A percentile compares a stretch with the other conserved stretches of the same genome.
phyloP scores from a whole-genome alignment of 2,888 invertebrate species.

The Cremastinae sp. region DNA sequence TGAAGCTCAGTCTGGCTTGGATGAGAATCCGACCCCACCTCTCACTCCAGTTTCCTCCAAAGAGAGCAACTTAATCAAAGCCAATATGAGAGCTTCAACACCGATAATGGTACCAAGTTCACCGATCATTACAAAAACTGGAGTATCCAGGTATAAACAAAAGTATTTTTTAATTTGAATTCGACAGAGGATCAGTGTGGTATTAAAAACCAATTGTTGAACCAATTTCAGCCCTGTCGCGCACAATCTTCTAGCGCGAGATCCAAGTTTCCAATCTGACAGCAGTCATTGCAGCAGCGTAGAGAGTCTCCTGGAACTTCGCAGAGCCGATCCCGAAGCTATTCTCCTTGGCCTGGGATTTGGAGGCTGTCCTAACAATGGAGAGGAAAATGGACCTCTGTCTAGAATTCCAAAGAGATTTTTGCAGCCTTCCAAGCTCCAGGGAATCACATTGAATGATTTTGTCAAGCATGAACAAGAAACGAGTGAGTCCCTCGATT shows the following conservation, averaged over 20 bases:
- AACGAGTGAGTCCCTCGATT: conserved; percentile 87
- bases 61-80: conserved; percentile 64
- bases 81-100: conserved; percentile 75
- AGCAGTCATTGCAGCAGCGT: conserved; percentile 89
- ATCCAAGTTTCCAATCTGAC: conserved; percentile 79
- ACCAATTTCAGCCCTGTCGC: conserved; percentile 64
- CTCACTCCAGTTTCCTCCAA: conserved; percentile 52
- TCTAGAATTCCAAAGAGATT: conserved; percentile 92
- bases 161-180: conserved; percentile 4
- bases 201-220: not conserved
- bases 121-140: conserved; percentile 69
- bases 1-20: conserved; percentile 51
- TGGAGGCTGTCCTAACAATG: conserved; percentile 85
- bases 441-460: conserved; percentile 88
- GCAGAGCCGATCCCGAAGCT: conserved; percentile 94
- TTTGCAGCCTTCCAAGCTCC: conserved; percentile 89
- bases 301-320: conserved; percentile 90
- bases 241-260: conserved; percentile 73
- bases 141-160: conserved; percentile 68
- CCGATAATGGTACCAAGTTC: conserved; percentile 74
- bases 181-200: not conserved
- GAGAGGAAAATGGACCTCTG: conserved; percentile 82
- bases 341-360: conserved; percentile 91
- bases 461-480: conserved; percentile 89
- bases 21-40: conserved; percentile 52